Conservation (phyloP, 2,797 vertebrate species). For the Diplodus sargus region DNA sequence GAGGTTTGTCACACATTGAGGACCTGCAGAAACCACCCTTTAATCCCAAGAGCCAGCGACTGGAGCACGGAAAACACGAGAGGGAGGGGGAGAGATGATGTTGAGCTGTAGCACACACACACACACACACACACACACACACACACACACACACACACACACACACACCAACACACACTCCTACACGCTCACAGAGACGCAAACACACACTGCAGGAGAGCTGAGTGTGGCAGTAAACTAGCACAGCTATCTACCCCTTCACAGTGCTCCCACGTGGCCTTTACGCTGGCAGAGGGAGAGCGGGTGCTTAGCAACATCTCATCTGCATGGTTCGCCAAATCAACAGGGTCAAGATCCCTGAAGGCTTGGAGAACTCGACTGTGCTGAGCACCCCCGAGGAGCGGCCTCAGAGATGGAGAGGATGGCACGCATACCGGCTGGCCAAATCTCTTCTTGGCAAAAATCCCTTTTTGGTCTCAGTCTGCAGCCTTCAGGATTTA, state of each 20-base stretch:
- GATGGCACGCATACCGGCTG: constrained; percentile 13
- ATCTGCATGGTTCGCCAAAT: constrained; percentile 73
- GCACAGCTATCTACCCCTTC: constrained; percentile 56
- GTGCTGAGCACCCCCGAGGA: constrained; percentile 18
- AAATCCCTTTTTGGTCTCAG: constrained; percentile 2
- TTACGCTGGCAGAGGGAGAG: constrained; percentile 58
- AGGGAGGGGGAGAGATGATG: constrained; percentile 22
- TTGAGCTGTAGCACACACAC: constrained; percentile 28
- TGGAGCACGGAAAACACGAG: constrained; percentile 38
- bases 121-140: neutral
- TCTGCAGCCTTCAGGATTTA: constrained; percentile 16
- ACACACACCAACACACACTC: neutral
- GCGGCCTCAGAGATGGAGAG: constrained; percentile 38
- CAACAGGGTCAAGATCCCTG: constrained; percentile 73
- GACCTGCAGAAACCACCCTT: constrained; percentile 61
- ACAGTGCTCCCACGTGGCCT: constrained; percentile 68
- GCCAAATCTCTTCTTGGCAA: constrained; percentile 2
- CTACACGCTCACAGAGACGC: constrained; percentile 29
- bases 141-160: constrained; percentile 7
- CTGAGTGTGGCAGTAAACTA: constrained; percentile 57
- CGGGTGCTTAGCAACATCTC: constrained; percentile 83
- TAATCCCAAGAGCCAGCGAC: constrained; percentile 60
- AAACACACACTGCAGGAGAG: constrained; percentile 57
- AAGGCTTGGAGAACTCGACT: constrained; percentile 50
- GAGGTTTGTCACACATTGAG: constrained; percentile 68